phyloP scores from a whole-genome alignment of 2,797 vertebrate species.

The Valencia hispanica region DNA sequence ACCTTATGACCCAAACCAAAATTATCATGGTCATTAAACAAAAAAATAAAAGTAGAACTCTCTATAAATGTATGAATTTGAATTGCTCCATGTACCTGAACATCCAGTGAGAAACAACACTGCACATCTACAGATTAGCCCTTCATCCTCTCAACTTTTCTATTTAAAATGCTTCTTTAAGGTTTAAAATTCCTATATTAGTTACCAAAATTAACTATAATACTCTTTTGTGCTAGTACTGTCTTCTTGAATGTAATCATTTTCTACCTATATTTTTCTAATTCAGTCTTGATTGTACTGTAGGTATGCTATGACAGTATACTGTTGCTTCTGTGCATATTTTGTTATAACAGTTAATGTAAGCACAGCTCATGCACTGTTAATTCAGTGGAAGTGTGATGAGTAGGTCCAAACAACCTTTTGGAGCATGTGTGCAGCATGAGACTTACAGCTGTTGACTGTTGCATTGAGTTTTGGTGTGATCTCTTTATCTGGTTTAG shows the following conservation, averaged over 20 bases:
- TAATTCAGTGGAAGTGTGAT: slow-evolving; percentile 56
- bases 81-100: slow-evolving; percentile 23
- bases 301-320: slow-evolving; percentile 80
- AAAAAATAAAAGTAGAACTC: slow-evolving; percentile 45
- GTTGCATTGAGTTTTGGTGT: slow-evolving; percentile 59
- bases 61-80: slow-evolving; percentile 58
- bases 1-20: slow-evolving; percentile 86
- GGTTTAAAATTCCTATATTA: slow-evolving; percentile 82
- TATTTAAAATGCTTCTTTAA: slow-evolving; percentile 83
- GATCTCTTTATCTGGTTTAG: slow-evolving; percentile 57
- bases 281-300: slow-evolving; percentile 84
- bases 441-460: slow-evolving; percentile 61
- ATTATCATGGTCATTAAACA: slow-evolving; percentile 67
- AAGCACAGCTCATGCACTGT: slow-evolving; percentile 64
- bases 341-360: slow-evolving; percentile 68
- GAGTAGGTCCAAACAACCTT: slow-evolving; percentile 63
- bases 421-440: slow-evolving; percentile 52
- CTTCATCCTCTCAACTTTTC: slow-evolving; percentile 71
- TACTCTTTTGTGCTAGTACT: slow-evolving; percentile 87
- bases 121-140: slow-evolving; percentile 72
- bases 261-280: slow-evolving; percentile 91
- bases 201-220: slow-evolving; percentile 80
- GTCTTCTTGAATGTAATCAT: slow-evolving; percentile 89
- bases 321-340: slow-evolving; percentile 75
- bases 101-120: slow-evolving; percentile 68